phyloP scores from a whole-genome alignment of 2,113 vertebrate species.

The Hucho hucho region DNA sequence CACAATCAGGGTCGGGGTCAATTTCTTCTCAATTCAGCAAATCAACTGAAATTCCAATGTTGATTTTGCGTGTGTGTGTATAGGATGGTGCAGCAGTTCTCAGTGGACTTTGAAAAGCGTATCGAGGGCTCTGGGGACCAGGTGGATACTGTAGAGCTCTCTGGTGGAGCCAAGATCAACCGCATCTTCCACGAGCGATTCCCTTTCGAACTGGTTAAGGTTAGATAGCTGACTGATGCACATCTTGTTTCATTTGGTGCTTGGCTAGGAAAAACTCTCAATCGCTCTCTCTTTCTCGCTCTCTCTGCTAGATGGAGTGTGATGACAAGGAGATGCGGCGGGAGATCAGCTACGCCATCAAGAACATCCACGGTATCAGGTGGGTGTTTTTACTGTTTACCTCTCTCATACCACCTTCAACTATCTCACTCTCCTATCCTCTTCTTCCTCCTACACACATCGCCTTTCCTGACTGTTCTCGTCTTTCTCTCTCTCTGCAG shows the following conservation, averaged over 20 bases:
- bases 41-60: not conserved
- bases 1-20: not conserved
- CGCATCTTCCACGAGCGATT: constrained; percentile 95
- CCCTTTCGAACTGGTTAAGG: constrained; percentile 95
- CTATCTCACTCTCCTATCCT: not conserved
- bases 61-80: not conserved
- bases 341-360: constrained; percentile 96
- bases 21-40: not conserved
- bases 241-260: too few relatives aligned
- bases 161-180: constrained; percentile 92
- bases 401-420: not conserved
- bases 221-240: constrained; percentile 39
- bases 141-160: constrained; percentile 93
- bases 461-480: not conserved
- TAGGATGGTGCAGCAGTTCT: constrained; percentile 97
- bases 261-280: not conserved
- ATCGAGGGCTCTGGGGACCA: constrained; percentile 95
- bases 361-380: constrained; percentile 97
- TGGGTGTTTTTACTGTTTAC: constrained; percentile 52
- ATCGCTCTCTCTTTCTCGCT: constrained; percentile 7
- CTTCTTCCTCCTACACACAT: not conserved
- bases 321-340: constrained; percentile 91
- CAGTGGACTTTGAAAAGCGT: constrained; percentile 94
- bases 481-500: constrained; percentile 59
- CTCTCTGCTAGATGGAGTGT: constrained; percentile 85